Base-by-base conservation (phyloP, 2,888 invertebrate genomes). In the Xestia sexstrigata region DNA sequence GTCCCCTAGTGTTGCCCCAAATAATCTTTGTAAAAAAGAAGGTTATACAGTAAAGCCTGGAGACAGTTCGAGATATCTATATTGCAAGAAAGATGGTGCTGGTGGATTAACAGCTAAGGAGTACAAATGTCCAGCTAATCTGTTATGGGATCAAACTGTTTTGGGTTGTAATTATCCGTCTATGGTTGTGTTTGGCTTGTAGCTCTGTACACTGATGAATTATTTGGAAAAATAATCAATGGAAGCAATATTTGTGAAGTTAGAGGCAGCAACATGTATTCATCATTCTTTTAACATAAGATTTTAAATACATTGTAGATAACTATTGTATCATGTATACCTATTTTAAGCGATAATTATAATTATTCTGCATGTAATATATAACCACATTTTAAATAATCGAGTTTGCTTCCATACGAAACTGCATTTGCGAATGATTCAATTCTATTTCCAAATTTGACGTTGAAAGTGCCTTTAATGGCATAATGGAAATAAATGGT, bases 1-100 rank as follows among this genome's bases (percentile, higher is more conserved):
- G 55, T 55, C 13, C 13, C n/a, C 13, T 55, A 55, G 1, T 55
- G n/a, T 13, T 55, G n/a, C n/a, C 11, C 4, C n/a, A 13, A 42
- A 26, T 6, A 9, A 65, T 42, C 4, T 65, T 65, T 65, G 65
- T 65, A 26, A 42, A 65, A 17, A 26, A 42, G 90, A 89, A 23
- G 97, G 97, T 8, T 96, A 95, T 69, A 90, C 93, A 0, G 89
- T 96, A 1, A 93, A 97, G 79, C 92, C 95, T 1, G 74, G 88
- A 0, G 92, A 96, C 77, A 97, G 97, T 76, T 78, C 90, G 0
- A 89, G 91, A 0, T 97, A 96, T 90, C 96, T 95, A 85, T 88
- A 94, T 11, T 97, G 97, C 76, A 80, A 92, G 0, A 73, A n/a
- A 42, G 84, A 89, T 47, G 74, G 15, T 0, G 73, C 84, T 6